Evolutionary conservation across 2,888 invertebrate species (phyloP).

Genomic region (Polyommatus icarus): DNA sequence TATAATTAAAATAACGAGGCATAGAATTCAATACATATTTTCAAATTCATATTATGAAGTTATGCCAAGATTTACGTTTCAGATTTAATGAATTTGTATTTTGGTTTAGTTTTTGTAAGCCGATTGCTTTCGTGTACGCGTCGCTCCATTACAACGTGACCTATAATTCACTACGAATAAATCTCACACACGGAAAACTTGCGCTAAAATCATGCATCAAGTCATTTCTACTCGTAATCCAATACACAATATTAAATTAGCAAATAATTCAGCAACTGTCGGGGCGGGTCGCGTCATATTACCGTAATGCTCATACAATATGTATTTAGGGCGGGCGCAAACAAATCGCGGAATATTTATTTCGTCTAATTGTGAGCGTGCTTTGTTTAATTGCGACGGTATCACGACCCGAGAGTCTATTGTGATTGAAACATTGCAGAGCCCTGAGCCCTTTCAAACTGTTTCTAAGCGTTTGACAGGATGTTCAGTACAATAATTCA

Average conservation of each 20-base stretch:
- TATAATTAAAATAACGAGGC: too few relatives aligned
- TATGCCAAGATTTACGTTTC: too few relatives aligned
- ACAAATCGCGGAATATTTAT: slow-evolving; percentile 2
- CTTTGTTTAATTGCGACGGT: not conserved
- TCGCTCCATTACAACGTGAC: too few relatives aligned
- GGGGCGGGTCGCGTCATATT: slow-evolving; percentile 13
- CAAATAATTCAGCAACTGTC: slow-evolving; percentile 7
- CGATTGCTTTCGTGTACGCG: too few relatives aligned
- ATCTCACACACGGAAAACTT: not conserved
- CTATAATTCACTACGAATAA: too few relatives aligned
- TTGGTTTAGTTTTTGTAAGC: too few relatives aligned
- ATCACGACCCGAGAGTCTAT: not conserved
- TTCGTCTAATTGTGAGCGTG: slow-evolving; percentile 5
- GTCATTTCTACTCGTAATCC: not conserved
- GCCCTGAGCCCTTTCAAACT: not conserved
- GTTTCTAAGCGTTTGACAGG: not conserved
- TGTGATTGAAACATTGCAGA: not conserved
- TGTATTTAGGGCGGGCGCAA: slow-evolving; percentile 12
- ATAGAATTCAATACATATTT: too few relatives aligned
- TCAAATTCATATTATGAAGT: too few relatives aligned
- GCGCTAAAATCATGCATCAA: not conserved
- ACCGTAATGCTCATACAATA: slow-evolving; percentile 2
- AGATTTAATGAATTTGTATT: too few relatives aligned
- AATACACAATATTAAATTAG: not conserved
- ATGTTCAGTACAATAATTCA: too few relatives aligned